Conservation (phyloP, 2,113 vertebrate genomes). For the Pseudopodoces humilis region DNA sequence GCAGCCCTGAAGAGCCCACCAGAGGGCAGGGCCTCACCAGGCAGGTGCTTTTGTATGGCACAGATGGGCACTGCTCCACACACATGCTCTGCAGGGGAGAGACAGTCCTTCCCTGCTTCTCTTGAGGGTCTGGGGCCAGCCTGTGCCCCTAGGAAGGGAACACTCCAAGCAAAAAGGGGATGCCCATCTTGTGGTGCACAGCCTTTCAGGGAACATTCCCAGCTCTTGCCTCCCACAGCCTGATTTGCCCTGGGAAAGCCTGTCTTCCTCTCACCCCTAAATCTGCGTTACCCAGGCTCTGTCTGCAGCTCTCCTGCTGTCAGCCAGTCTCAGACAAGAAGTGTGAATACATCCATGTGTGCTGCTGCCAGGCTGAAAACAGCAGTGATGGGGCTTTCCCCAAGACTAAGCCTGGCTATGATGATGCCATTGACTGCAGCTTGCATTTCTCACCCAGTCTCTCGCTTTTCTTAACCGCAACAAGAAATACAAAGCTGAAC, state of each 20-base stretch:
- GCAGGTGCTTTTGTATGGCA: accelerated
- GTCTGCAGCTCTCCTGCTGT: not conserved
- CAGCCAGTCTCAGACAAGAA: not conserved
- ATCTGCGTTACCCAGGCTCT: not conserved
- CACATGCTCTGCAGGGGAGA: not conserved
- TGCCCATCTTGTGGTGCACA: not conserved
- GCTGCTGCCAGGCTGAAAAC: not conserved
- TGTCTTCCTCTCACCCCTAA: not conserved
- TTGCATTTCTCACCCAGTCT: not conserved
- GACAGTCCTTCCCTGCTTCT: not conserved
- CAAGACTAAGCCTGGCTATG: not conserved
- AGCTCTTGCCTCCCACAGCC: not conserved
- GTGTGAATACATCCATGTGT: accelerated
- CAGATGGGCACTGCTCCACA: not conserved
- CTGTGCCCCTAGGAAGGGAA: not conserved
- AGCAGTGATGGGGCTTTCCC: not conserved
- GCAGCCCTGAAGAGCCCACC: not conserved
- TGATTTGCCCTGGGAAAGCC: not conserved
- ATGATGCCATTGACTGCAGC: not conserved
- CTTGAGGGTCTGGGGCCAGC: not conserved
- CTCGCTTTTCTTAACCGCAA: not conserved
- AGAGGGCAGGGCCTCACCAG: not conserved
- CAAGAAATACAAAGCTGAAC: not conserved
- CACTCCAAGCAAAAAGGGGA: accelerated
- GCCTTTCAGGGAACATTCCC: not conserved